Evolutionary conservation across 2,888 invertebrate species (phyloP), one percentile per base, ranked within the genome.

Genomic region (Platycnemis pennipes): DNA sequence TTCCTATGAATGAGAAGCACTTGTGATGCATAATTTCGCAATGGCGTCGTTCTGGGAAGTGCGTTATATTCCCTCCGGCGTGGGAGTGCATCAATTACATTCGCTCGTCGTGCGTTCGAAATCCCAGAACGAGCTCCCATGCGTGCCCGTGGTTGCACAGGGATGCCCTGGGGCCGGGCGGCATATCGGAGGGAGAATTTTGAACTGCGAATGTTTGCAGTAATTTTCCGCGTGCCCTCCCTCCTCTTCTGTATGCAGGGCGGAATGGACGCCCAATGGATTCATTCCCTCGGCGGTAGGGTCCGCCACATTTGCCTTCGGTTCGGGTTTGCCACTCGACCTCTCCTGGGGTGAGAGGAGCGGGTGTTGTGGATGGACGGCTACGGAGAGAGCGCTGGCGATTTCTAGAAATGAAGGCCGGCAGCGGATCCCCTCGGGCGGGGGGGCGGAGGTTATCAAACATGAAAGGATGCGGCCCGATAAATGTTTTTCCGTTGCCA

Each of bases 371-470:
- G n/a, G n/a, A n/a, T 0, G 56, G 56, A 22, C 22, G 56, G 22
- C 56, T 46, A 5, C 22, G 56, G 56, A 56, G 56, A 22, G 56
- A 22, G n/a, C 5, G 63, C 19, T 63, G 63, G 63, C 63, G 63
- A 63, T 19, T 63, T 63, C 63, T 5, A n/a, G 63, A 63, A 63
- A 63, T 5, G 26, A 26, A 56, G 26, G 63, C 63, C 63, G 63
- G 26, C 26, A 26, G 63, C n/a, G 5, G 0, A 26, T 26, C n/a
- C n/a, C 63, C 5, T 8, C n/a, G 19, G 63, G 63, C 37, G 37
- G 77, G 77, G n/a, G n/a, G n/a, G n/a, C n/a, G n/a, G n/a, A n/a
- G n/a, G 77, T 77, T 77, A 77, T 77, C 77, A 16, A 77, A 77
- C 77, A 77, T 77, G 77, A 37, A 77, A 77, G 77, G 77, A 31